Base-by-base conservation (phyloP, 1,140 invertebrate species). In the Cryptotermes secundus region DNA sequence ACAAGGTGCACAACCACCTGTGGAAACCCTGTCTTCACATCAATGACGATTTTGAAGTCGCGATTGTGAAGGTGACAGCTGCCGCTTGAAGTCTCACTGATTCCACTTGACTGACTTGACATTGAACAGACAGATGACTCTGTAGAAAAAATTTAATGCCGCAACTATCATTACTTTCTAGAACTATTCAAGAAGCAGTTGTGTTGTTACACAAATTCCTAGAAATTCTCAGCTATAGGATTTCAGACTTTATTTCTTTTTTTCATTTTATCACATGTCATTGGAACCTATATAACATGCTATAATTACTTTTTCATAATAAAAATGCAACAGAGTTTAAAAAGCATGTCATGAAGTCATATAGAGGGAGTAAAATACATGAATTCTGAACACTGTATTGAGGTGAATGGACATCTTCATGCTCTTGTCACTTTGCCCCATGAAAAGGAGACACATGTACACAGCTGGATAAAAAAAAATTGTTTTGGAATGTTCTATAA, bases 41-140 rank as follows among this genome's bases (percentile, higher is more conserved):
- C 95, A 24, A 96, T 91, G 79, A 97, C 92, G 83, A 98, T 93
- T 91, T 97, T 97, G 89, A 98, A 98, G 89, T 98, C 97, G 81
- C 96, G 93, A 85, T 95, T 96, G 88, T 96, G 95, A 12, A 79
- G 89, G 53, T 86, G 87, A 34, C 49, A 36, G 36, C 83, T 80
- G 34, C 86, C 87, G 87, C 87, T 87, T 87, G 89, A 86, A 85
- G 89, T 90, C 87, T 93, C 92, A 86, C 91, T 92, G 82, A 91
- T 88, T 34, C 91, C 91, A 85, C 92, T 93, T 53, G 92, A 92
- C 85, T 93, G 91, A 86, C 90, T 92, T 16, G 91, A 92, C 82
- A 90, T 88, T 80, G 93, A 93, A 88, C 92, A 92, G 79, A 93
- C 89, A 86, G 92, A 93, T 85, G 91, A 89, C 88, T 92, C 92